Percentiles rank a stretch among this genome's conserved stretches.
Conservation (phyloP, 2,797 vertebrate genomes). For the Garrulus glandarius region DNA sequence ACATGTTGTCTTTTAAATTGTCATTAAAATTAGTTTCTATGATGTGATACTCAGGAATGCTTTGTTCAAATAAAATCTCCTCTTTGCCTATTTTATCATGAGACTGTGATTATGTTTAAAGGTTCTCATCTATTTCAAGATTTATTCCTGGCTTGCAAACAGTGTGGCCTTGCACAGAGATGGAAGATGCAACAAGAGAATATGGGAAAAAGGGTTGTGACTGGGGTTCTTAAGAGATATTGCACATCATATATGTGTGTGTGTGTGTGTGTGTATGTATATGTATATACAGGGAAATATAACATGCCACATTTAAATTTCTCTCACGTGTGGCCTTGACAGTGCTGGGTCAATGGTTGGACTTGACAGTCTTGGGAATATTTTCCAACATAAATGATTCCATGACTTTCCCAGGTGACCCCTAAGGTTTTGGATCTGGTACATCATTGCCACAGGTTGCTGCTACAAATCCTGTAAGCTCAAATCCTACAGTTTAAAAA, state of each 20-base stretch:
- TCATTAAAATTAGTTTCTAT: not conserved
- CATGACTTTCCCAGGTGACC: too few species aligned
- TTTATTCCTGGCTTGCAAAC: not conserved
- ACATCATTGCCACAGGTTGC: not conserved
- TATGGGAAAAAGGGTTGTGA: not conserved
- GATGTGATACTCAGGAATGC: not conserved
- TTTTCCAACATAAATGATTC: not conserved
- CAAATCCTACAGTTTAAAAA: not conserved
- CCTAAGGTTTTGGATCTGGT: not conserved
- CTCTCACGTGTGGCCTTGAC: not conserved
- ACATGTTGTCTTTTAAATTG: not conserved
- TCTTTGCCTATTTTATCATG: not conserved
- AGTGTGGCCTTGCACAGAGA: not conserved
- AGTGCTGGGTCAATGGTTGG: not conserved
- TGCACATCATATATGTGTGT: accelerated
- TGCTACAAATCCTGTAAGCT: not conserved
- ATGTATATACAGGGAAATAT: not conserved
- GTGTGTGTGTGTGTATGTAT: not conserved
- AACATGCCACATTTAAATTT: not conserved
- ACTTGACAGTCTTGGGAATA: not conserved
- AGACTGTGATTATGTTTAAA: not conserved
- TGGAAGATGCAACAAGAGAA: not conserved
- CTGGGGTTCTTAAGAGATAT: not conserved
- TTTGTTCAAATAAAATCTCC: not conserved
- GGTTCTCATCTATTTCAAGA: not conserved